These are phyloP conservation scores for Rallus limicola DNA, from an alignment of 2,113 vertebrate species.

Conservation along the genomic window DNA sequence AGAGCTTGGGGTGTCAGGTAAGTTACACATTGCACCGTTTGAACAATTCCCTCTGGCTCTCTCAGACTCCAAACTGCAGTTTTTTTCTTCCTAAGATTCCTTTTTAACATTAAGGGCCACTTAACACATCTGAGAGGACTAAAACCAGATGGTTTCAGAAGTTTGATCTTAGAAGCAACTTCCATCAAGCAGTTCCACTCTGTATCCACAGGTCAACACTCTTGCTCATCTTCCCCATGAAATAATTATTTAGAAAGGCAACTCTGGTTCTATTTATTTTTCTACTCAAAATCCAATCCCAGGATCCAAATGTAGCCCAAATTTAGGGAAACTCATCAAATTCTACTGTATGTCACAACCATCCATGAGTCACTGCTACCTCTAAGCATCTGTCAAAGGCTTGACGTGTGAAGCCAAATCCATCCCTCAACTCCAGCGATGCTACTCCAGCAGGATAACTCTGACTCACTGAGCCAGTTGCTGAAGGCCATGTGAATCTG, in stretches of 20 bases:
- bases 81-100: background rate
- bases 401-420: background rate
- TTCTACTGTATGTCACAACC: fast-evolving
- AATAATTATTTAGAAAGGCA: background rate
- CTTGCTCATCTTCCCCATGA: background rate
- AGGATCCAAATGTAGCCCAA: background rate
- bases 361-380: background rate
- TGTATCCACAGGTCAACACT: background rate
- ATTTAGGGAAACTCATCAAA: background rate
- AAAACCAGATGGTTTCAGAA: background rate
- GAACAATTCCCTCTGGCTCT: background rate
- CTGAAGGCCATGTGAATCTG: background rate
- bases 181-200: background rate
- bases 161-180: background rate
- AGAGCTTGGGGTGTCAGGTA: background rate
- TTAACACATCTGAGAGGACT: background rate
- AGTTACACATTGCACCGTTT: background rate
- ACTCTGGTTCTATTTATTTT: background rate
- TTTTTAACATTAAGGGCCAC: background rate
- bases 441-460: background rate
- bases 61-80: background rate
- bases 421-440: background rate
- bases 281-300: background rate
- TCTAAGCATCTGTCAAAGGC: background rate
- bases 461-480: background rate